Evolutionary conservation across 2,888 invertebrate genomes (phyloP).

Genomic region (Apantesis nais): DNA sequence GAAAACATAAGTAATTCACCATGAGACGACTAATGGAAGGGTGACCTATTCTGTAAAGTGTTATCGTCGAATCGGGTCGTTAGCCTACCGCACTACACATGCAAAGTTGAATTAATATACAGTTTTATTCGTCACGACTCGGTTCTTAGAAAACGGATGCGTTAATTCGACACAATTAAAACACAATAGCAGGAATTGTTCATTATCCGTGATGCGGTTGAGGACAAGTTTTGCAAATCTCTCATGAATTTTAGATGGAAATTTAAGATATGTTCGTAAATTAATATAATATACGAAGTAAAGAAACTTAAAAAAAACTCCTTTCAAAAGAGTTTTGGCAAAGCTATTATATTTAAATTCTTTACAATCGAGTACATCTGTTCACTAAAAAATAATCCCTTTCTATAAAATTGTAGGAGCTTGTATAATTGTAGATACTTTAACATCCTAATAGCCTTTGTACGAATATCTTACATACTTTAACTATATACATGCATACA

Average conservation of each 20-base stretch:
- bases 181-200: constrained; percentile 47
- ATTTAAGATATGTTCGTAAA: constrained; percentile 28
- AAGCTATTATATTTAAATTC: background rate
- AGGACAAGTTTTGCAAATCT: constrained; percentile 41
- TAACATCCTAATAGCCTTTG: background rate
- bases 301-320: background rate
- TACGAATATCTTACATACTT: background rate
- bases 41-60: constrained; percentile 26
- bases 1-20: constrained; percentile 17
- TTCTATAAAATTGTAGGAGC: background rate
- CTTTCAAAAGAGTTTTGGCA: background rate
- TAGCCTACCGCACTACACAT: constrained; percentile 35
- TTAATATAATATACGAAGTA: no score
- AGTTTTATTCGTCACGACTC: constrained; percentile 37
- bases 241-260: constrained; percentile 29
- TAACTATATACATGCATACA: constrained; percentile 32
- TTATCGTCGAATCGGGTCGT: constrained; percentile 22
- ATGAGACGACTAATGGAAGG: constrained; percentile 21
- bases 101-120: constrained; percentile 22
- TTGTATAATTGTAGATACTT: no score
- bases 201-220: constrained; percentile 40
- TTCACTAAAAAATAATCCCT: no score
- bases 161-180: constrained; percentile 52
- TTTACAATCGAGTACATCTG: background rate
- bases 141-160: constrained; percentile 52